These are phyloP conservation scores for Drosophila orosa DNA, from an alignment of 1,140 invertebrate genomes.

Conservation along the genomic window DNA sequence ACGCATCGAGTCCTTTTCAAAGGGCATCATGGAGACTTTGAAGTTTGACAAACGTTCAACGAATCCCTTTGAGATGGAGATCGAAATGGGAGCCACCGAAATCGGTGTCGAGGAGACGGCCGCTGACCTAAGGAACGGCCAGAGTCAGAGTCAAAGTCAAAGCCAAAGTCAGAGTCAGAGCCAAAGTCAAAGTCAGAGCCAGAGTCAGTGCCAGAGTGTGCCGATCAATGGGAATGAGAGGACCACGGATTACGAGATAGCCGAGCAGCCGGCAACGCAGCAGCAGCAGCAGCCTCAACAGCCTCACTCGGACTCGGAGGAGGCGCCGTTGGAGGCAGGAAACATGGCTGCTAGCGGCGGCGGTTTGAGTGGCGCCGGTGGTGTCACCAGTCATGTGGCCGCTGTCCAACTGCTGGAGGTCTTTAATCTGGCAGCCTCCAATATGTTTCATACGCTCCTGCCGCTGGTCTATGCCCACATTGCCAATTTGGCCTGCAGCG, in stretches of 20 bases:
- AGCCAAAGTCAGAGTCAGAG: background rate
- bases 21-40: slow-evolving; percentile 82
- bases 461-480: slow-evolving; percentile 93
- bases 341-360: slow-evolving; percentile 23
- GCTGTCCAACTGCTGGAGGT: slow-evolving; percentile 73
- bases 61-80: slow-evolving; percentile 84
- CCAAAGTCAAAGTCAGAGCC: slow-evolving; percentile 4
- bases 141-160: slow-evolving; percentile 17
- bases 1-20: slow-evolving; percentile 83
- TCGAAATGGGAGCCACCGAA: slow-evolving; percentile 83
- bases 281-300: slow-evolving; percentile 14
- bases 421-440: slow-evolving; percentile 79
- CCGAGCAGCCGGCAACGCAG: slow-evolving; percentile 41
- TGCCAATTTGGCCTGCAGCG: slow-evolving; percentile 91
- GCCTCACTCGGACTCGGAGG: slow-evolving; percentile 73
- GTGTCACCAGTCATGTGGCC: slow-evolving; percentile 36
- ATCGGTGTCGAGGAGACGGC: slow-evolving; percentile 77
- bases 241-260: slow-evolving; percentile 66
- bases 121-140: slow-evolving; percentile 71
- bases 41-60: slow-evolving; percentile 84
- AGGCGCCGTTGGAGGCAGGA: slow-evolving; percentile 37
- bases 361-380: slow-evolving; percentile 11
- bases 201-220: slow-evolving; percentile 57
- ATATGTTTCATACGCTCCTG: slow-evolving; percentile 89
- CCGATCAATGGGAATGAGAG: slow-evolving; percentile 81